Conservation (phyloP, 37 sponge, comb jelly and placozoan genomes). For the Chondrosia reniformis region DNA sequence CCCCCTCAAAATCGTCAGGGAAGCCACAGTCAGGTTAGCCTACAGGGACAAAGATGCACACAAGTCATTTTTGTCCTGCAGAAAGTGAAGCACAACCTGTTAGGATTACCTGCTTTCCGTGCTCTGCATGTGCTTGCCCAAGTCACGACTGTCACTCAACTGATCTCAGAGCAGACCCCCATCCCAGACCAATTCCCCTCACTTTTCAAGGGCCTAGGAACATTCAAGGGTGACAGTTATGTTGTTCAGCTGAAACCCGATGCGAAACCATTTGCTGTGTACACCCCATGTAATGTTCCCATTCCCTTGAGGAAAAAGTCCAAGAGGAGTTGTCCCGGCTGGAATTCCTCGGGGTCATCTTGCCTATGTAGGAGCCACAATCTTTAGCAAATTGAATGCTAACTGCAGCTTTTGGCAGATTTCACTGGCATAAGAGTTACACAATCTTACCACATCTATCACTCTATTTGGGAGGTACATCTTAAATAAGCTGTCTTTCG, state of each 20-base stretch:
- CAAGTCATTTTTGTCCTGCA: neutral
- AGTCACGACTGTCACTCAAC: neutral
- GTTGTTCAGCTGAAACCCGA: neutral
- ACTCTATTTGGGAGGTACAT: too few species aligned
- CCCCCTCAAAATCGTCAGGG: neutral
- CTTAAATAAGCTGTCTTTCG: too few species aligned
- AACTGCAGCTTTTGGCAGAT: too few species aligned
- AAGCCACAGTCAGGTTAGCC: neutral
- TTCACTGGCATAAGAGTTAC: too few species aligned
- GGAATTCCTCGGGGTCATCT: neutral
- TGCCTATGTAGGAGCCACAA: neutral
- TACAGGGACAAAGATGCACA: neutral
- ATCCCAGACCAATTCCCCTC: slow-evolving; percentile 1
- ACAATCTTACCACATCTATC: too few species aligned
- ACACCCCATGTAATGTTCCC: neutral
- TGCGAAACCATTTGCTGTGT: neutral
- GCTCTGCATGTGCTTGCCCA: neutral
- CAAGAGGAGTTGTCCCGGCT: too few species aligned
- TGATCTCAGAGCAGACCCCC: neutral
- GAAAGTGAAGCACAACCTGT: neutral
- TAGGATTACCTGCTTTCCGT: neutral
- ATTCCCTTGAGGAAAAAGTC: neutral
- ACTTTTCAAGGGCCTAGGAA: neutral
- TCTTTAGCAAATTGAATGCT: too few species aligned
- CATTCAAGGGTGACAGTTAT: neutral